Base-by-base conservation (phyloP, 2,797 vertebrate species). In the Tokudaia tokunoshimensis region DNA sequence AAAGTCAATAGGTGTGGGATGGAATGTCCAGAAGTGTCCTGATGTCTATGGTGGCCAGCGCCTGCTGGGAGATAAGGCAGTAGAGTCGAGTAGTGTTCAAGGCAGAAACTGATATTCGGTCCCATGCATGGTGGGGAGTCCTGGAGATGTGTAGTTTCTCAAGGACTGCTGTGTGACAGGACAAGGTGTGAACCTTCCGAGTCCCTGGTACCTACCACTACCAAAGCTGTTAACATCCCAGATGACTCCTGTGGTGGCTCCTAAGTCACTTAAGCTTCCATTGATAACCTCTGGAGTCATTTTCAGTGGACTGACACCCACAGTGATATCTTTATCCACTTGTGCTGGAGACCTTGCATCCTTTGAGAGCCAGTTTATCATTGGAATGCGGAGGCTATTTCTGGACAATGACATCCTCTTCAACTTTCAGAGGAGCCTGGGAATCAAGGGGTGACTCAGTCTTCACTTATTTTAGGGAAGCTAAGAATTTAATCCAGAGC, bases 401-500 rank as follows among this genome's bases (percentile, higher is more conserved):
- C 96, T 97, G 94, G 95, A 93, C 95, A 79, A 80, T 96, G 94
- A 96, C 83, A 95, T 94, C 91, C 94, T 97, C 92, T 94, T 95
- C 94, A 95, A 93, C 97, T 95, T 95, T 88, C 93, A 93, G 85
- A 96, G 91, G 86, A 96, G 76, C 83, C 92, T 93, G 92, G 91
- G 94, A 93, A 94, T 91, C 95, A 97, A 88, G 95, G 96, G 85
- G 95, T 95, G 95, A 97, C 94, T 98, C 94, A 97, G 89, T 72
- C 91, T 91, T 81, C 37, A 41, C 91, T 96, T 97, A 95, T 97
- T 97, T 97, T 98, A 96, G 91, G 72, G 80, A 95, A 94, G 88
- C 83, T 84, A 80, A 75, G 89, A 76, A 90, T 85, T 96, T 76
- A 44, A 65, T 85, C 83, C 89, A 34, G n/a, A 93, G 74, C 72